A percentile compares a stretch with the other conserved stretches of the same genome.
Evolutionary conservation across 2,888 invertebrate species (phyloP).

Genomic region (Automeris io): DNA sequence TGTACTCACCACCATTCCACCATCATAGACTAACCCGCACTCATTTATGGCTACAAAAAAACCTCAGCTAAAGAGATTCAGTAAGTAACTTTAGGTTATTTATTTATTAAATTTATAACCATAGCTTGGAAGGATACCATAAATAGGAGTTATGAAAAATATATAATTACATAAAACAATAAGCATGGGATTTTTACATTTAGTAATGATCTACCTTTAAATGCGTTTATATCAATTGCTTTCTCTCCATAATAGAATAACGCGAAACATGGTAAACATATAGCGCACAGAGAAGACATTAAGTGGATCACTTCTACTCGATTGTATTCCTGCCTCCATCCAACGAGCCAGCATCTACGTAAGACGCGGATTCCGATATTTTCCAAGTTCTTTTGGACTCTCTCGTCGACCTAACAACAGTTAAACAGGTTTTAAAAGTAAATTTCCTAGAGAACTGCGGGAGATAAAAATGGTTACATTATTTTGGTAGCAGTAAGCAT

Average conservation of each 20-base stretch:
- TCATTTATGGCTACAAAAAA: slow-evolving; percentile 76
- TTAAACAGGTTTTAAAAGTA: no score
- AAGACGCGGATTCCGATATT: slow-evolving; percentile 60
- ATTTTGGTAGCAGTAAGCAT: no score
- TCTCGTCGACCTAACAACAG: slow-evolving; percentile 58
- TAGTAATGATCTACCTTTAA: no score
- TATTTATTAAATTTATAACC: no score
- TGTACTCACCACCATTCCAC: slow-evolving; percentile 79
- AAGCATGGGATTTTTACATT: no score
- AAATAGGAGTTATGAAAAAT: no score
- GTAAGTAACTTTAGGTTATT: no score
- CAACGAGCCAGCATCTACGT: slow-evolving; percentile 63
- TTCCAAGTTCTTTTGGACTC: slow-evolving; percentile 56
- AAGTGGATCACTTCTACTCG: slow-evolving; percentile 56
- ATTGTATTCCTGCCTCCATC: slow-evolving; percentile 56
- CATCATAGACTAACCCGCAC: slow-evolving; percentile 78
- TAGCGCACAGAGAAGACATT: slow-evolving; percentile 61
- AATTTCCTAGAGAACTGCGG: no score
- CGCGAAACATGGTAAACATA: slow-evolving; percentile 70
- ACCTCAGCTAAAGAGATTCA: no score
- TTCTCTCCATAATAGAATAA: slow-evolving; percentile 77
- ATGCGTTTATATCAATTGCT: slow-evolving; percentile 65
- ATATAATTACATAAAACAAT: no score
- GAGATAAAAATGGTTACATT: no score
- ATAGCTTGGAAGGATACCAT: no score